phyloP scores from a whole-genome alignment of 2,888 invertebrate genomes.

The Glomeris marginata region DNA sequence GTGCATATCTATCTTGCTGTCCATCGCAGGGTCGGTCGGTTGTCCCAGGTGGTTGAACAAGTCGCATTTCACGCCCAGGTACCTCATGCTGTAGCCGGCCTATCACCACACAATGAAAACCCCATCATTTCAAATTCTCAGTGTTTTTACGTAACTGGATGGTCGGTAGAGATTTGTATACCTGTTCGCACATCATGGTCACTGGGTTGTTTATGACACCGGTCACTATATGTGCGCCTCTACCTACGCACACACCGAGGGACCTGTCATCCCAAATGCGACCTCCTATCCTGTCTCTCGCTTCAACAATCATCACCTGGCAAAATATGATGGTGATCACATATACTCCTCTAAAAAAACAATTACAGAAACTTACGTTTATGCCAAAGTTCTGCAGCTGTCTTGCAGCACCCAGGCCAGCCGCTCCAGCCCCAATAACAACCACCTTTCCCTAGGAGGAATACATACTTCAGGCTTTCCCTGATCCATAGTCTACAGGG shows the following conservation, averaged over 20 bases:
- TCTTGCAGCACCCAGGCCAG: constrained; percentile 34
- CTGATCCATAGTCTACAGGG: too few relatives aligned
- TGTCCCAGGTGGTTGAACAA: constrained; percentile 25
- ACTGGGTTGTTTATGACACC: constrained; percentile 36
- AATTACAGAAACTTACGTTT: constrained; percentile 22
- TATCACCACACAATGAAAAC: constrained; percentile 9
- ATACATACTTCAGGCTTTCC: constrained; percentile 1
- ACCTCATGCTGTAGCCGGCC: constrained; percentile 17
- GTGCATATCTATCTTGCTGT: constrained; percentile 30
- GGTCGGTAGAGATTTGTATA: too few relatives aligned
- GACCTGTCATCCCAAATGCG: constrained; percentile 27
- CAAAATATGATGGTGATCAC: constrained; percentile 5
- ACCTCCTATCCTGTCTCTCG: constrained; percentile 31
- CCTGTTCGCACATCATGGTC: constrained; percentile 33
- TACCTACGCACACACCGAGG: constrained; percentile 23
- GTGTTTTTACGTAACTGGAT: too few relatives aligned
- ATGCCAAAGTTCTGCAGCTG: constrained; percentile 32
- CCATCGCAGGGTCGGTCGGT: constrained; percentile 23
- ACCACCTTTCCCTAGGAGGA: constrained; percentile 26
- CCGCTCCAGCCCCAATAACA: constrained; percentile 34
- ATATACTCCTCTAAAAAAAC: neutral
- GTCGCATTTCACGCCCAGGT: constrained; percentile 27
- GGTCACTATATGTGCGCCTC: constrained; percentile 34
- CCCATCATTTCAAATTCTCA: too few relatives aligned
- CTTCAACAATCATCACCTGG: constrained; percentile 34